These are phyloP conservation scores for Ethmia dodecea DNA, from an alignment of 2,888 invertebrate species.

Conservation along the genomic window DNA sequence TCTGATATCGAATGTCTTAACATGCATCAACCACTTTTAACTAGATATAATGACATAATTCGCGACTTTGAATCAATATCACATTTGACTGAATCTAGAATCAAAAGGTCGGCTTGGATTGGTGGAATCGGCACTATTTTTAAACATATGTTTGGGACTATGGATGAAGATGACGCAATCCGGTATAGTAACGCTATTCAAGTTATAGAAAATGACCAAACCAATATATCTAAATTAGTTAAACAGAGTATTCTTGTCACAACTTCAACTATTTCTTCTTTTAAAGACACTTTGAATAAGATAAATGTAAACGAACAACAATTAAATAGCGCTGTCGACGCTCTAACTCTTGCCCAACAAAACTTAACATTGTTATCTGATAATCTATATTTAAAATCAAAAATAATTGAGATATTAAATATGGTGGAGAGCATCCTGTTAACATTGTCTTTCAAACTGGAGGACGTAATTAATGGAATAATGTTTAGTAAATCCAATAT, in stretches of 20 bases:
- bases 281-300: not conserved
- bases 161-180: slow-evolving; percentile 3
- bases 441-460: slow-evolving; percentile 13
- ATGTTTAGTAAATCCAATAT: slow-evolving; percentile 8
- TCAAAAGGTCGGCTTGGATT: slow-evolving; percentile 20
- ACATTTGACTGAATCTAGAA: slow-evolving; percentile 13
- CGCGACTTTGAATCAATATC: slow-evolving; percentile 17
- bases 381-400: slow-evolving; percentile 4
- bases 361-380: not conserved
- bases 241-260: slow-evolving; percentile 1
- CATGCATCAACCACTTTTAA: not conserved
- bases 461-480: slow-evolving; percentile 7
- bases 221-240: not conserved
- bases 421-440: slow-evolving; percentile 9
- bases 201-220: not conserved
- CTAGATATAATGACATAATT: slow-evolving; percentile 9
- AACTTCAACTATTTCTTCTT: slow-evolving; percentile 14
- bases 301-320: not conserved
- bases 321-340: not conserved
- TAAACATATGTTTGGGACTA: slow-evolving; percentile 13
- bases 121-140: slow-evolving; percentile 18
- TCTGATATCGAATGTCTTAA: slow-evolving; percentile 1
- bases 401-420: slow-evolving; percentile 7
- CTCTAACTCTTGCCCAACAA: not conserved
- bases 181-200: slow-evolving; percentile 3